Percentiles rank a stretch among this genome's conserved stretches.
Conservation (phyloP, 2,888 invertebrate species). For the Heliconius sara region DNA sequence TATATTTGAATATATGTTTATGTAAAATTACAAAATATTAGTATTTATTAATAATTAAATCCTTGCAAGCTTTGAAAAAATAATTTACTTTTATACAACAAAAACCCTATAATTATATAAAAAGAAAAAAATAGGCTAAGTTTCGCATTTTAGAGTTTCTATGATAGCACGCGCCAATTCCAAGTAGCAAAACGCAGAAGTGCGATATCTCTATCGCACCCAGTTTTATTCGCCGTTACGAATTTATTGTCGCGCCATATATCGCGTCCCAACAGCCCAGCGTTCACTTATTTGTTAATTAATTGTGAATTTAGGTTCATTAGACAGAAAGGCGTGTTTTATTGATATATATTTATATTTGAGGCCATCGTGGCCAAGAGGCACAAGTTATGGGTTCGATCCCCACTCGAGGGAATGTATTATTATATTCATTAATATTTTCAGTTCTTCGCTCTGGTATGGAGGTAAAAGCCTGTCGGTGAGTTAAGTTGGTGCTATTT, state of each 20-base stretch:
- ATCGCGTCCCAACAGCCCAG: constrained; percentile 1
- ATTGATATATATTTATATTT: neutral
- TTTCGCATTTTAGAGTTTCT: neutral
- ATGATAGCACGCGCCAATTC: constrained; percentile 50
- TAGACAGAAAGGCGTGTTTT: constrained; percentile 14
- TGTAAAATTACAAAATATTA: neutral
- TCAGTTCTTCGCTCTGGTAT: no score
- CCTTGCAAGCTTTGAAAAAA: neutral
- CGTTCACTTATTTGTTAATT: constrained; percentile 8
- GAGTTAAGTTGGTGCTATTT: no score
- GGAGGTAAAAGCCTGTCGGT: no score
- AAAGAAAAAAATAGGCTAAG: neutral
- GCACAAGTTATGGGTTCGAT: no score
- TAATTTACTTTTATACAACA: neutral
- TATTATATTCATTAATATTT: no score
- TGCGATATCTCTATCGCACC: constrained; percentile 64
- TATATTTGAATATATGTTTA: neutral
- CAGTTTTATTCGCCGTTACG: constrained; percentile 55
- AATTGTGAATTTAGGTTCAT: constrained; percentile 6
- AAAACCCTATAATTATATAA: no score
- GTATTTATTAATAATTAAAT: neutral
- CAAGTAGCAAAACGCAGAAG: constrained; percentile 57
- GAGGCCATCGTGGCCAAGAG: no score
- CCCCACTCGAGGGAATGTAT: no score
- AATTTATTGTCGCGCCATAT: constrained; percentile 42